Evolutionary conservation across 2,888 invertebrate species (phyloP).

Genomic region (Shargacucullia verbasci): DNA sequence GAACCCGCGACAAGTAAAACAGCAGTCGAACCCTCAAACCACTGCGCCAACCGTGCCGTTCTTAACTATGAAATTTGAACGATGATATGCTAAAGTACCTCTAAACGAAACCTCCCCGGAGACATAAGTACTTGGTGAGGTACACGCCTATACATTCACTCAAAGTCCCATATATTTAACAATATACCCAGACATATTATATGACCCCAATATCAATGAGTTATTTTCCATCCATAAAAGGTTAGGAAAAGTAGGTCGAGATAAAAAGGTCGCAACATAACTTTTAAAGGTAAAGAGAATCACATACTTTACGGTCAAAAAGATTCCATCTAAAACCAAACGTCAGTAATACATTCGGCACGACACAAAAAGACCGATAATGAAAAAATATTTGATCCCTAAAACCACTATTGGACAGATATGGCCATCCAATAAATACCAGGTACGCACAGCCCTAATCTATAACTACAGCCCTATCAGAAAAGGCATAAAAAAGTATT

Average conservation of each 20-base stretch:
- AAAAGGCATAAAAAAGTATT: conserved; percentile 11
- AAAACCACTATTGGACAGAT: conserved; percentile 36
- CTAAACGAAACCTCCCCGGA: too few relatives aligned
- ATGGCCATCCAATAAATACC: conserved; percentile 48
- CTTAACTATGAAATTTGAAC: too few relatives aligned
- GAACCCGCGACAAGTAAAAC: too few relatives aligned
- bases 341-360: conserved; percentile 30
- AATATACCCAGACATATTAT: too few relatives aligned
- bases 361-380: conserved; percentile 36
- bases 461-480: conserved; percentile 35
- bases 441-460: conserved; percentile 36
- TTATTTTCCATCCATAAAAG: conserved; percentile 1
- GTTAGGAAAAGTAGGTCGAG: neutral
- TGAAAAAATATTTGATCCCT: conserved; percentile 52
- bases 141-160: too few relatives aligned
- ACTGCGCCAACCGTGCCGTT: too few relatives aligned
- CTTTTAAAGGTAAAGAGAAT: conserved; percentile 20
- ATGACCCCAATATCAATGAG: neutral
- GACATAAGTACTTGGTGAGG: too few relatives aligned
- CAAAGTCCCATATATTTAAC: too few relatives aligned
- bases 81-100: too few relatives aligned
- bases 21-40: too few relatives aligned
- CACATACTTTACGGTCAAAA: conserved; percentile 46
- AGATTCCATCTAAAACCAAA: conserved; percentile 29
- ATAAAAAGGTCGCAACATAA: conserved; percentile 17